phyloP scores from a whole-genome alignment of 1,140 invertebrate genomes.

The Leucophenga varia region DNA sequence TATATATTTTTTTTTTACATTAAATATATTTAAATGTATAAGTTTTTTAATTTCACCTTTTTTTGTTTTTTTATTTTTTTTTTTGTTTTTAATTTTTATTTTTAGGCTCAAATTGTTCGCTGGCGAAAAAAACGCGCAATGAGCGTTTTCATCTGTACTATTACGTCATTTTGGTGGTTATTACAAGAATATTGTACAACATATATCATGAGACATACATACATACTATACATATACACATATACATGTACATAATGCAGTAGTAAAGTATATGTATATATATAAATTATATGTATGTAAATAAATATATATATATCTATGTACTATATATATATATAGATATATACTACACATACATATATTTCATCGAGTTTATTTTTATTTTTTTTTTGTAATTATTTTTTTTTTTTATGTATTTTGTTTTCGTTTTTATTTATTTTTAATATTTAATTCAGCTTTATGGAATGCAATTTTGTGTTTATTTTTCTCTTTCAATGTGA shows the following conservation, averaged over 20 bases:
- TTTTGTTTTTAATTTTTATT: too few species aligned
- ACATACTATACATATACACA: not conserved
- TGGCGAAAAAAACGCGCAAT: conserved; percentile 9
- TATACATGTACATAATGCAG: conserved; percentile 9
- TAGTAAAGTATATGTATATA: conserved; percentile 4
- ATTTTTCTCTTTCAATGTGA: not conserved
- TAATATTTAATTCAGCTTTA: conserved; percentile 34
- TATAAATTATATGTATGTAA: conserved; percentile 1
- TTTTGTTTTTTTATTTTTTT: too few species aligned
- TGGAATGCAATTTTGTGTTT: conserved; percentile 39
- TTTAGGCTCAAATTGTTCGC: too few species aligned
- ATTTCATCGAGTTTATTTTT: too few species aligned
- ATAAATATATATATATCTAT: conserved; percentile 6
- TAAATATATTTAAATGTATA: conserved; percentile 49
- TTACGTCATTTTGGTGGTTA: not conserved
- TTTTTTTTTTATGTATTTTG: not conserved
- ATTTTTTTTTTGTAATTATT: not conserved
- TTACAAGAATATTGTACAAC: too few species aligned
- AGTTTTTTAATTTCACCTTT: too few species aligned
- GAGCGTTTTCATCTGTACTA: not conserved
- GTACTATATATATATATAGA: conserved; percentile 6
- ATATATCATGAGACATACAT: too few species aligned
- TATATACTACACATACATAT: too few species aligned
- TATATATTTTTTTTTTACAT: conserved; percentile 40
- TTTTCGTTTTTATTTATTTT: conserved; percentile 21